These are phyloP conservation scores for Florisuga fusca DNA, from an alignment of 2,797 vertebrate species.

Conservation along the genomic window DNA sequence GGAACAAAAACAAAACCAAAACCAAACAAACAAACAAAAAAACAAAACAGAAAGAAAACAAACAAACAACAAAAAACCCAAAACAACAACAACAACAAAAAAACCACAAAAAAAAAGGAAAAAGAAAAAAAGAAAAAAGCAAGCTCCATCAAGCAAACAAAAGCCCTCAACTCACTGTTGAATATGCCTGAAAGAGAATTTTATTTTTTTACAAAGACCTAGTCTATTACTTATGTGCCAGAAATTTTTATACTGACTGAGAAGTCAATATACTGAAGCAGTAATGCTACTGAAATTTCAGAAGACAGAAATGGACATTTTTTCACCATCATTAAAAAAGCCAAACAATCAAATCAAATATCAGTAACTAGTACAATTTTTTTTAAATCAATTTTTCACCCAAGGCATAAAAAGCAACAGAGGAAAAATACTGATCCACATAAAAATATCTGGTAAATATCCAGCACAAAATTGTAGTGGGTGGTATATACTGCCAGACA, in stretches of 20 bases:
- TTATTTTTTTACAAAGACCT: neutral
- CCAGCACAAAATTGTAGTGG: neutral
- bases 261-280: neutral
- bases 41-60: neutral
- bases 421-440: neutral
- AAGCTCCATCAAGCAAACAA: neutral
- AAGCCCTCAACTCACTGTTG: fast-evolving
- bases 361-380: neutral
- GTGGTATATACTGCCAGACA: neutral
- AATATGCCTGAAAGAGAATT: neutral
- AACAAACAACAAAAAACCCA: no score
- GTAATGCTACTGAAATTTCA: neutral
- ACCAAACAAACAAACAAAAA: neutral
- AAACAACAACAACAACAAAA: no score
- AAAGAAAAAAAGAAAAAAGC: neutral
- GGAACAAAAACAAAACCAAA: no score
- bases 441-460: neutral
- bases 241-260: neutral
- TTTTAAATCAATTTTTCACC: neutral
- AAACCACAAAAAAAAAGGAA: no score
- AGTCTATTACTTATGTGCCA: neutral
- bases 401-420: neutral
- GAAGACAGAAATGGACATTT: neutral
- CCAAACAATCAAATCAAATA: neutral
- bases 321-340: neutral